A percentile compares a stretch with the other conserved stretches of the same genome.
Conservation (phyloP, 2,113 vertebrate species). For the Todiramphus saurophagus region DNA sequence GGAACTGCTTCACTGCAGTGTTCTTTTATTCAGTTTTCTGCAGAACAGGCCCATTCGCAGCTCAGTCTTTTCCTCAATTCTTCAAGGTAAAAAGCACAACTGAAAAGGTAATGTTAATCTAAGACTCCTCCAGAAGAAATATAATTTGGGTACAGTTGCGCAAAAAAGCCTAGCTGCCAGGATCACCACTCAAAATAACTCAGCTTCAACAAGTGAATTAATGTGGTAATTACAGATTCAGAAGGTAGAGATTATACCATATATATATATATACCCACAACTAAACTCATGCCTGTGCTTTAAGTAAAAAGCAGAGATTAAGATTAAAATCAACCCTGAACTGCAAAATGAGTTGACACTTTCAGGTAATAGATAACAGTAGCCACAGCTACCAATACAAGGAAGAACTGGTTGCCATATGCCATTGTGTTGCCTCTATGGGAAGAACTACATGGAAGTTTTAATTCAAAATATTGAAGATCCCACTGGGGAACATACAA, state of each 20-base stretch:
- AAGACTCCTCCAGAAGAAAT: background rate
- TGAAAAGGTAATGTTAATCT: background rate
- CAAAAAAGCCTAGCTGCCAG: background rate
- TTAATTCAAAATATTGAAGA: background rate
- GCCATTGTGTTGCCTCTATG: background rate
- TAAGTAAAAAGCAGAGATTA: background rate
- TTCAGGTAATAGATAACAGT: background rate
- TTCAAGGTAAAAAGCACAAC: background rate
- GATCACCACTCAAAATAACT: background rate
- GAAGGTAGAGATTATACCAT: background rate
- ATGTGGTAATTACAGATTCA: background rate
- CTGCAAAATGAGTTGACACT: background rate
- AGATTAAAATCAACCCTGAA: background rate
- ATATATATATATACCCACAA: background rate
- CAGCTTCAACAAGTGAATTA: background rate
- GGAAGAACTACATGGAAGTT: background rate
- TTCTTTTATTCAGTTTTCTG: background rate
- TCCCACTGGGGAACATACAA: background rate
- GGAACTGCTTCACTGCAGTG: background rate
- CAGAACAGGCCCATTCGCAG: background rate
- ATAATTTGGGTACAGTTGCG: background rate
- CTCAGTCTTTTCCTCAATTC: background rate
- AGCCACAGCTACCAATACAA: background rate
- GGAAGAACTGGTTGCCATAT: background rate
- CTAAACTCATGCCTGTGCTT: background rate